Conservation (phyloP, 2,797 vertebrate genomes). For the Ispidina picta region DNA sequence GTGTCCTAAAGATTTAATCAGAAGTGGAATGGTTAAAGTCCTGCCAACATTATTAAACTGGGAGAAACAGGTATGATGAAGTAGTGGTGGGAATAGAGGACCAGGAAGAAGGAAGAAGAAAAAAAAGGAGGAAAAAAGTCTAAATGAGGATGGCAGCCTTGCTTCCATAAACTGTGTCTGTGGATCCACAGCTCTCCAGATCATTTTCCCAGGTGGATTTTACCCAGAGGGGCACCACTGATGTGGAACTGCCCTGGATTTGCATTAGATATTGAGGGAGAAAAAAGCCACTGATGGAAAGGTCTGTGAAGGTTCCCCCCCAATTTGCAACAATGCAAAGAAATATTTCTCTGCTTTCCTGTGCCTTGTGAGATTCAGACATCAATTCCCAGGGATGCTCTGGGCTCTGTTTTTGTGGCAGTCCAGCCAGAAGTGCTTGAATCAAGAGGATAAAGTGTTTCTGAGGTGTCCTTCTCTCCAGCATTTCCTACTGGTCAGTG, state of each 20-base stretch:
- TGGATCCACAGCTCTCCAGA: neutral
- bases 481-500: neutral
- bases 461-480: neutral
- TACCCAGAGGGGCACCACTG: neutral
- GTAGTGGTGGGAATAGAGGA: neutral
- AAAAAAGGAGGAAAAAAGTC: neutral
- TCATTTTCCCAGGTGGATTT: neutral
- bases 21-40: neutral
- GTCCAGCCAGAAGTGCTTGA: neutral
- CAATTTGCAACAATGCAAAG: neutral
- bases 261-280: no score
- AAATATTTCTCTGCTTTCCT: neutral
- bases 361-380: neutral
- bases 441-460: neutral
- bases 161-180: neutral
- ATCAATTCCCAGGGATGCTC: neutral
- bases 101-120: neutral
- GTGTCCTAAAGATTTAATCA: neutral
- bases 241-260: neutral
- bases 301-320: no score
- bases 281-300: no score
- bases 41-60: neutral
- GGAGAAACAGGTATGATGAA: neutral
- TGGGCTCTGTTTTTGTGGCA: neutral
- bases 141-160: neutral